Evolutionary conservation across 2,113 vertebrate genomes (phyloP).

Genomic region (Atractosteus spatula): DNA sequence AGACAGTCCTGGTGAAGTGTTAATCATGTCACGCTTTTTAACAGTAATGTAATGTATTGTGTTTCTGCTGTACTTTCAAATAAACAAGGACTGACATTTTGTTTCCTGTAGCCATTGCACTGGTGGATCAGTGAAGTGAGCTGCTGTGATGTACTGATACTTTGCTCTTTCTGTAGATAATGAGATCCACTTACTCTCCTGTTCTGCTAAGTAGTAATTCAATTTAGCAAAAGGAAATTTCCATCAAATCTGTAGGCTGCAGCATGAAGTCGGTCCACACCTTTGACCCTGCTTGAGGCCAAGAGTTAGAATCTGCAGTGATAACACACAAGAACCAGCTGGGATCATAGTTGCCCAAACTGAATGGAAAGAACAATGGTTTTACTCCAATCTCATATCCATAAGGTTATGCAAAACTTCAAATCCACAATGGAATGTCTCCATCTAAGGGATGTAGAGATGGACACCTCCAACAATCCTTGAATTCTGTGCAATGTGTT

Average conservation of each 20-base stretch:
- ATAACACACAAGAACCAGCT: background rate
- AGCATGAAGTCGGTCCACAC: background rate
- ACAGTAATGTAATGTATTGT: background rate
- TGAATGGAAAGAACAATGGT: background rate
- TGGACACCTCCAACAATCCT: no score
- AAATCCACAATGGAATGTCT: no score
- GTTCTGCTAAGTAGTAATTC: background rate
- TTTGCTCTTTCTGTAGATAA: background rate
- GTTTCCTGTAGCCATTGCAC: constrained; percentile 1
- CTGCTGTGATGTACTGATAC: background rate
- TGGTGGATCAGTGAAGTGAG: background rate
- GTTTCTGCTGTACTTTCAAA: background rate
- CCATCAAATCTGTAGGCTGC: background rate
- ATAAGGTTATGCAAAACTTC: background rate
- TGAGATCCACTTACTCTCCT: background rate
- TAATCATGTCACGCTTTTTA: background rate
- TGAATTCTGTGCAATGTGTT: no score
- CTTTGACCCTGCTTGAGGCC: background rate
- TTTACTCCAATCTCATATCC: background rate
- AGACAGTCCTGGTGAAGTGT: no score
- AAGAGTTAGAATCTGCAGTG: background rate
- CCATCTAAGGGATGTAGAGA: no score
- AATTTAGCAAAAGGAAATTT: background rate
- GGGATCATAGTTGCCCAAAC: background rate
- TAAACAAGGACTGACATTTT: background rate